phyloP scores from a whole-genome alignment of 2,888 invertebrate species.

The Germaria angustata region DNA sequence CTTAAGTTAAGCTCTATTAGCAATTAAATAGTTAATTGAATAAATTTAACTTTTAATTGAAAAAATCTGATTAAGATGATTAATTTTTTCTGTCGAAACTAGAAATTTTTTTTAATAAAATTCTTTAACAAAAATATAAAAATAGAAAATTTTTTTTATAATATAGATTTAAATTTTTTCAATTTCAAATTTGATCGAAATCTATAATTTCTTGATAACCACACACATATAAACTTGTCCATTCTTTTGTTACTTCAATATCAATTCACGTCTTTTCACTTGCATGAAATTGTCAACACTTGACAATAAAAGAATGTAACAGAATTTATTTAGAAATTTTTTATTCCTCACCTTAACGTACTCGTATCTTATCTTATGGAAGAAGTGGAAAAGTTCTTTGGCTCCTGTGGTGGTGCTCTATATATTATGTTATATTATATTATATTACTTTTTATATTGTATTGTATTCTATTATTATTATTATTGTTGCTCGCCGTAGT shows the following conservation, averaged over 20 bases:
- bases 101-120: no score
- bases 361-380: neutral
- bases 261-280: slow-evolving; percentile 10
- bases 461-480: slow-evolving; percentile 10
- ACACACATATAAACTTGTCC: no score
- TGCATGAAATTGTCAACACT: slow-evolving; percentile 20
- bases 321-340: slow-evolving; percentile 15
- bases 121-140: no score
- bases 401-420: slow-evolving; percentile 29
- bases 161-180: no score
- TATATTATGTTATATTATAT: slow-evolving; percentile 18
- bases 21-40: no score
- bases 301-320: slow-evolving; percentile 16
- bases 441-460: slow-evolving; percentile 1
- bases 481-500: neutral
- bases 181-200: no score
- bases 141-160: no score
- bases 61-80: no score
- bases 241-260: slow-evolving; percentile 7
- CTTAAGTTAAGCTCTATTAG: no score
- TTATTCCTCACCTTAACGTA: neutral
- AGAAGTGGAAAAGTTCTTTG: slow-evolving; percentile 50
- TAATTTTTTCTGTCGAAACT: no score
- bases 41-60: no score
- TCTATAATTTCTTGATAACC: no score